A percentile compares a stretch with the other conserved stretches of the same genome.
Evolutionary conservation across 2,113 vertebrate genomes (phyloP).

Genomic region (Siniperca chuatsi): DNA sequence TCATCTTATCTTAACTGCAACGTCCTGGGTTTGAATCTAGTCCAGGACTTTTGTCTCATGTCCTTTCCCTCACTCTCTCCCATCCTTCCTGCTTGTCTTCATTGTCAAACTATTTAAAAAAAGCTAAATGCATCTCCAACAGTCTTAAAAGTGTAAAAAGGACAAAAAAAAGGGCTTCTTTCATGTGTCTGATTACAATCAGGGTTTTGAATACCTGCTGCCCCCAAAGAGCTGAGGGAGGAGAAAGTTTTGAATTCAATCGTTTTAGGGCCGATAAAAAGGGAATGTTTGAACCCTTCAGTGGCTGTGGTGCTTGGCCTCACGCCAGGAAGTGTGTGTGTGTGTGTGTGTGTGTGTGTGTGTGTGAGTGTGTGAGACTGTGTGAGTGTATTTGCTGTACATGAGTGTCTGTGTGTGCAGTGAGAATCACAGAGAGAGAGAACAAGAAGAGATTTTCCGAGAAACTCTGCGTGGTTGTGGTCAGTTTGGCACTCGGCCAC

Average conservation of each 20-base stretch:
- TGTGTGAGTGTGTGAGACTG: constrained; percentile 12
- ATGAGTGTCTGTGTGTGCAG: constrained; percentile 6
- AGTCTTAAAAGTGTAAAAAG: not conserved
- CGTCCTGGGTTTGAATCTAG: constrained; percentile 8
- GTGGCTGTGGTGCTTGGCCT: constrained; percentile 58
- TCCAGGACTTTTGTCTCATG: constrained; percentile 9
- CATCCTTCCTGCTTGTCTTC: constrained; percentile 7
- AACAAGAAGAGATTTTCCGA: constrained; percentile 38
- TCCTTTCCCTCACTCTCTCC: not conserved
- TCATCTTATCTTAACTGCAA: not conserved
- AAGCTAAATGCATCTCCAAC: not conserved
- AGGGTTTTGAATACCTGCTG: constrained; percentile 52
- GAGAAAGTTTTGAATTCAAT: constrained; percentile 4
- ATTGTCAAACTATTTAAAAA: not conserved
- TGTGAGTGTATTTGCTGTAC: not conserved
- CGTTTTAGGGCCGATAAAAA: constrained; percentile 51
- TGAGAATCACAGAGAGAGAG: constrained; percentile 12
- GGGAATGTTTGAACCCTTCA: constrained; percentile 60
- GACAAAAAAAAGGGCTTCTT: not conserved
- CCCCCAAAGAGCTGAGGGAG: constrained; percentile 24
- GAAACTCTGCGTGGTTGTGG: constrained; percentile 46
- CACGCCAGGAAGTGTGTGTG: constrained; percentile 42
- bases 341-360: constrained; percentile 8
- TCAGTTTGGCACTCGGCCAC: constrained; percentile 54
- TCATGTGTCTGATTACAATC: constrained; percentile 36